A percentile compares a stretch with the other conserved stretches of the same genome.
phyloP scores from a whole-genome alignment of 2,797 vertebrate species.

The Eutrigla gurnardus region DNA sequence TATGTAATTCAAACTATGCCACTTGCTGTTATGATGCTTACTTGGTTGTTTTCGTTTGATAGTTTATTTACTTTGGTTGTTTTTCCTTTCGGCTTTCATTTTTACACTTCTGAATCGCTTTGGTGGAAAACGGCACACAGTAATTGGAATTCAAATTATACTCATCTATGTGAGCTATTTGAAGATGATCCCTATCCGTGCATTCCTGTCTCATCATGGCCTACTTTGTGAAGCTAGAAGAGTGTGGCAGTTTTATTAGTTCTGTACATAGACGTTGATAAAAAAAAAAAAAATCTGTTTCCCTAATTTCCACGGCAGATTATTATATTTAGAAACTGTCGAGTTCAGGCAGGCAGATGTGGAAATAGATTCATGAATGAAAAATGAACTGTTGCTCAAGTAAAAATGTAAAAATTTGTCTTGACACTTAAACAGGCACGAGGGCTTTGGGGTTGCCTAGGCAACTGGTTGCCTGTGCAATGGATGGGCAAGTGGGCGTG shows the following conservation, averaged over 20 bases:
- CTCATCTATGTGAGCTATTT: conserved; percentile 50
- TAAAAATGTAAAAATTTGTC: conserved; percentile 70
- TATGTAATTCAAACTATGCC: conserved; percentile 24
- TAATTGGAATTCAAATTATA: conserved; percentile 54
- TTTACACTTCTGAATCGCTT: conserved; percentile 25
- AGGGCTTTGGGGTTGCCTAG: conserved; percentile 85
- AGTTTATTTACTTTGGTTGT: conserved; percentile 21
- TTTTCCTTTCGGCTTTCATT: conserved; percentile 26
- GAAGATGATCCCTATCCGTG: conserved; percentile 39
- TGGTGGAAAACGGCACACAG: conserved; percentile 37
- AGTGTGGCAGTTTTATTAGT: conserved; percentile 11
- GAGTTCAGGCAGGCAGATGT: conserved; percentile 36
- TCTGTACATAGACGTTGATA: conserved; percentile 7
- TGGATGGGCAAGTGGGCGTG: conserved; percentile 80
- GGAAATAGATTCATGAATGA: conserved; percentile 60
- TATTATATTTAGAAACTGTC: neutral
- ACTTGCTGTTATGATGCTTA: neutral
- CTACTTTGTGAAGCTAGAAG: conserved; percentile 52
- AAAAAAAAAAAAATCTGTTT: conserved; percentile 19
- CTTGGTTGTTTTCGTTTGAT: conserved; percentile 30
- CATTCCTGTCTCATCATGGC: conserved; percentile 25
- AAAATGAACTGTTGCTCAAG: conserved; percentile 57
- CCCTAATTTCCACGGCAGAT: neutral
- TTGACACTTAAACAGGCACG: conserved; percentile 73
- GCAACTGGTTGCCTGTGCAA: conserved; percentile 85